A percentile compares a stretch with the other conserved stretches of the same genome.
Evolutionary conservation across 2,888 invertebrate genomes (phyloP).

Genomic region (Charanyca ferruginea): DNA sequence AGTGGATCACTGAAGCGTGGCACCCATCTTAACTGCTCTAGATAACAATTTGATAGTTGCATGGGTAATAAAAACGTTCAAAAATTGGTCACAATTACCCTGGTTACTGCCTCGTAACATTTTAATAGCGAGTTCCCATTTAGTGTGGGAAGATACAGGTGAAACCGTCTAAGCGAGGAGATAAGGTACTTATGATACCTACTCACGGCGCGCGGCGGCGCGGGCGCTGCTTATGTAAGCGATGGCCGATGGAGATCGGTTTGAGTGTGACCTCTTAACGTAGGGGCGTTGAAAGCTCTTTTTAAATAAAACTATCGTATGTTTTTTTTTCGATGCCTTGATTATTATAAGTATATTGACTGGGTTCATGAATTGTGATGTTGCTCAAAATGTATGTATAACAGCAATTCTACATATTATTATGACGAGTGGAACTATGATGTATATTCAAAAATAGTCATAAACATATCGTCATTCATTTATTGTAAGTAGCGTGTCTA

Average conservation of each 20-base stretch:
- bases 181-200: conserved; percentile 23
- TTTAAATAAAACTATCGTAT: conserved; percentile 1
- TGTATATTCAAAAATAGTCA: background rate
- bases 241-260: conserved; percentile 40
- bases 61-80: conserved; percentile 87
- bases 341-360: background rate
- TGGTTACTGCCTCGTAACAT: conserved; percentile 87
- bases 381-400: background rate
- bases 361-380: background rate
- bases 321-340: background rate
- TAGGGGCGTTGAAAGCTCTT: conserved; percentile 19
- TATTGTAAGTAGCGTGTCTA: background rate
- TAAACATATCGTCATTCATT: conserved; percentile 4
- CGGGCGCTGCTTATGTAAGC: conserved; percentile 22
- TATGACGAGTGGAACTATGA: background rate
- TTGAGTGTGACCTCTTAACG: conserved; percentile 25
- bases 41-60: conserved; percentile 87
- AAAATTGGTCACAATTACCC: conserved; percentile 89
- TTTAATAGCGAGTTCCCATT: conserved; percentile 85
- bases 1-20: conserved; percentile 72
- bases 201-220: no score
- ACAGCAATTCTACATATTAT: background rate
- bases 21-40: conserved; percentile 73
- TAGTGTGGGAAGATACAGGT: conserved; percentile 80
- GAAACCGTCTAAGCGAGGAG: conserved; percentile 51